Evolutionary conservation across 2,888 invertebrate species (phyloP), one percentile per base, ranked within the genome.

Genomic region (Eudasyphora cyanicolor): DNA sequence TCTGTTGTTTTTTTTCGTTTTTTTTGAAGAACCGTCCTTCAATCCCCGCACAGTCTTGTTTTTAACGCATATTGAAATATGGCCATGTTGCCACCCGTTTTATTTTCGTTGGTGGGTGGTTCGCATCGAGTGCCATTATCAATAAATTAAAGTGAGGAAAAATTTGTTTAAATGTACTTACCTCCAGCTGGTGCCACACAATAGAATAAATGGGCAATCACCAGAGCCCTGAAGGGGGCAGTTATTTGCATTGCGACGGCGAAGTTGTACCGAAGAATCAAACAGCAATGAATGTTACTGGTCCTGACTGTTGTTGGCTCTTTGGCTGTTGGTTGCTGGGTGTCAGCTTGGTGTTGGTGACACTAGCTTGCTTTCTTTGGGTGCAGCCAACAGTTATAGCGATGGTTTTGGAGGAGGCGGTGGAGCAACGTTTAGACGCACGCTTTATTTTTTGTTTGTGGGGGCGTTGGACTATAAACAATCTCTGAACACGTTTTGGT

Each of bases 161-260:
- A 60, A 71, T 77, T 81, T 74, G 69, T 77, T 74, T 70, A 19
- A 27, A 77, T 70, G 62, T 67, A 91, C 92, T 91, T 89, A 92
- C 92, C 92, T 88, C 92, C 92, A 87, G 92, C 92, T 87, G 90
- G 90, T 88, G 91, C 89, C 85, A 91, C 91, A 87, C 90, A 89
- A 84, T 89, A 90, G 87, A 91, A 90, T 78, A 92, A 89, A 89
- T 92, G 92, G 90, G 91, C 89, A 88, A 92, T 88, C 88, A 91
- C 88, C 87, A 92, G 88, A 87, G 90, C 89, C 88, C 90, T 88
- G 87, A 91, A 89, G 82, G 89, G 90, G 87, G 89, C 87, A 87
- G 89, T 89, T 89, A 90, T 90, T 90, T 90, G 91, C 92, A 92
- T 92, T 91, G 90, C 90, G 91, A 89, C 87, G 87, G 38, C 76